phyloP scores from a whole-genome alignment of 1,140 invertebrate genomes.

The Apis florea region DNA sequence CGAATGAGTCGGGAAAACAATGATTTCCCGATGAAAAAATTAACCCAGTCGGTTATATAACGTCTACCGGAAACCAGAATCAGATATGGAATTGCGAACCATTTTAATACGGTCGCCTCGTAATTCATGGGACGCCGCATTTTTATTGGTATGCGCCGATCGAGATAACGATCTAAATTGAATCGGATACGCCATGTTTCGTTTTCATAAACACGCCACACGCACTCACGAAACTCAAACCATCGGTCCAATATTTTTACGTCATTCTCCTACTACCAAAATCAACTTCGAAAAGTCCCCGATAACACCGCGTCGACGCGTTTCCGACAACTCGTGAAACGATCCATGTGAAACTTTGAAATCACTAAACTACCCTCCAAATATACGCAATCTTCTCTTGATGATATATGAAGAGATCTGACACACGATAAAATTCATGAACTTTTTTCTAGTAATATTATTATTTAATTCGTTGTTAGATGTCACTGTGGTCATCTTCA shows the following conservation, averaged over 20 bases:
- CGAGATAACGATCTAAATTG: slow-evolving; percentile 73
- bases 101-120: slow-evolving; percentile 46
- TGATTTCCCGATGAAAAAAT: slow-evolving; percentile 25
- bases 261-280: background rate
- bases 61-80: background rate
- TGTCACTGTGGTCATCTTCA: no score
- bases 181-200: slow-evolving; percentile 41
- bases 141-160: slow-evolving; percentile 69
- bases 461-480: no score
- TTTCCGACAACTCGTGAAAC: background rate
- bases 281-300: slow-evolving; percentile 46
- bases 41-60: slow-evolving; percentile 4
- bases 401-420: no score
- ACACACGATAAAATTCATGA: no score
- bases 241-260: slow-evolving; percentile 21
- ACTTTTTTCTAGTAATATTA: no score
- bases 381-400: no score
- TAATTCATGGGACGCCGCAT: slow-evolving; percentile 56
- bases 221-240: background rate
- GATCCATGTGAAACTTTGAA: background rate
- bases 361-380: background rate
- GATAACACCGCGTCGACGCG: background rate
- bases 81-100: slow-evolving; percentile 63
- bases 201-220: slow-evolving; percentile 32
- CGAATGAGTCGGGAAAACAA: background rate